Conservation (phyloP, 1,140 invertebrate species). For the Nylanderia fulva region DNA sequence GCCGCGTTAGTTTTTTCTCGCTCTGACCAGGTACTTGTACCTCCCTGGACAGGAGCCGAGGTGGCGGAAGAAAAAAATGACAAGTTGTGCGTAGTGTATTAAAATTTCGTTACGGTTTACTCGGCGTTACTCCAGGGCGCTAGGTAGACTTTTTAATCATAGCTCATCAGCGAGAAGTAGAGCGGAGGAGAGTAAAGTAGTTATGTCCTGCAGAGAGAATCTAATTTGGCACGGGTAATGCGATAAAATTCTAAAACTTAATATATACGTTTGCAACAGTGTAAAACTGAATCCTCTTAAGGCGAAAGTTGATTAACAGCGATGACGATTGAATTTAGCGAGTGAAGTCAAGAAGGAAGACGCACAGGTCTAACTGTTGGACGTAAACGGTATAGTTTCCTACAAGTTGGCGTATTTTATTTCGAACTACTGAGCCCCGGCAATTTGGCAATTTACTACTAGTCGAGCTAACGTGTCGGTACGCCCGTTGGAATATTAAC, state of each 20-base stretch:
- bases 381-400: not conserved
- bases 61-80: not conserved
- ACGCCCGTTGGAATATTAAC: constrained; percentile 64
- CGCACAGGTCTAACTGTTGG: constrained; percentile 2
- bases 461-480: constrained; percentile 28
- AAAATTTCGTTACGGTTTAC: constrained; percentile 45
- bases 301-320: not conserved
- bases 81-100: constrained; percentile 38
- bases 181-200: not conserved
- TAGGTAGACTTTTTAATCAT: constrained; percentile 39
- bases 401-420: constrained; percentile 27
- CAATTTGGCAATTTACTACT: constrained; percentile 62
- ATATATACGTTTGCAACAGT: not conserved
- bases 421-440: not conserved
- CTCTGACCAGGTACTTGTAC: not conserved
- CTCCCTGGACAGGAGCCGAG: not conserved
- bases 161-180: constrained; percentile 12
- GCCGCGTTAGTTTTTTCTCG: constrained; percentile 22
- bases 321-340: not conserved
- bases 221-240: not conserved
- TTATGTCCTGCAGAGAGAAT: not conserved
- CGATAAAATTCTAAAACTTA: constrained; percentile 7
- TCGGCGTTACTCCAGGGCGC: not conserved
- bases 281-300: not conserved
- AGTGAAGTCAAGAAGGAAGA: not conserved